phyloP scores from a whole-genome alignment of 2,797 vertebrate species.

The Morelia viridis region DNA sequence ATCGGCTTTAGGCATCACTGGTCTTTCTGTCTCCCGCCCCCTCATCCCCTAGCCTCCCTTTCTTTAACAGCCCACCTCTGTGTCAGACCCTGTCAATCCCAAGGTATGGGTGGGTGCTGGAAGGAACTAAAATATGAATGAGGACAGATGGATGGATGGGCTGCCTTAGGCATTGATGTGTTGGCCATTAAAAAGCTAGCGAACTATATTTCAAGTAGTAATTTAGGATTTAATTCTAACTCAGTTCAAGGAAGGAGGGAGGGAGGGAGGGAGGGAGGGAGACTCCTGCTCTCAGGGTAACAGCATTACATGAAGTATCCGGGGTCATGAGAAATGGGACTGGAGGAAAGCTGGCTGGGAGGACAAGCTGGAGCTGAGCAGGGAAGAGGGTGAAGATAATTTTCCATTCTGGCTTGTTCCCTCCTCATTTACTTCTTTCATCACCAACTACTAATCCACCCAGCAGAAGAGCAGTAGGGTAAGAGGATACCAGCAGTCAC shows the following conservation, averaged over 20 bases:
- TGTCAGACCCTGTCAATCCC: background rate
- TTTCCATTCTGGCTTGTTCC: background rate
- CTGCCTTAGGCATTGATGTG: background rate
- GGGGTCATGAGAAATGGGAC: background rate
- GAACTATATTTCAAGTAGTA: background rate
- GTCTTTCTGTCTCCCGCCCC: background rate
- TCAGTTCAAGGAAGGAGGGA: background rate
- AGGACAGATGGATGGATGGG: background rate
- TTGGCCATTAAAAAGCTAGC: background rate
- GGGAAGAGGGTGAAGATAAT: background rate
- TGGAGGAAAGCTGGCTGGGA: background rate
- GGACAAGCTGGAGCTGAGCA: background rate
- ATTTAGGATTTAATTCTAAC: background rate
- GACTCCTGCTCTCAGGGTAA: background rate
- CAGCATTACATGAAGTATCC: background rate
- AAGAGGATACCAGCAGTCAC: too few relatives aligned
- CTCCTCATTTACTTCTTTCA: too few relatives aligned
- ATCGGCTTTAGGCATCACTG: conserved; percentile 10
- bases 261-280: background rate
- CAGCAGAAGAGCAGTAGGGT: background rate
- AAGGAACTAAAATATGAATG: background rate
- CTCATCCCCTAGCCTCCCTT: background rate
- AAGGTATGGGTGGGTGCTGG: background rate
- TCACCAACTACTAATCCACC: background rate
- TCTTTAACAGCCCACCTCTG: background rate